Conservation (phyloP, 2,797 vertebrate genomes). For the Melanotaenia nigrans region DNA sequence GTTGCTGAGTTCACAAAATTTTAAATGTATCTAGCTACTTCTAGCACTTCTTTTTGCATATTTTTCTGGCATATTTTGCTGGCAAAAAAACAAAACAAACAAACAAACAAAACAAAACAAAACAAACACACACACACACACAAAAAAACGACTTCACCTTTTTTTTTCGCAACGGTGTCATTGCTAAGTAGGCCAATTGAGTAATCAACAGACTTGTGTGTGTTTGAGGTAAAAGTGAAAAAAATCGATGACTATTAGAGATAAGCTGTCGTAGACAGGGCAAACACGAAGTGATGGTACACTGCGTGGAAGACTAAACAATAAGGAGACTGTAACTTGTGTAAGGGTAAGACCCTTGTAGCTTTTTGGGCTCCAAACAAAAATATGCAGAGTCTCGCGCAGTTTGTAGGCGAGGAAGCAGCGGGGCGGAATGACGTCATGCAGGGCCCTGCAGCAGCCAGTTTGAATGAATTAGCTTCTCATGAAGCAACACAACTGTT, state of each 20-base stretch:
- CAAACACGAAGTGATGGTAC: background rate
- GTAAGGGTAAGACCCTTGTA: background rate
- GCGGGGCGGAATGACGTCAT: conserved; percentile 58
- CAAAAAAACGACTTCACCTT: too few relatives aligned
- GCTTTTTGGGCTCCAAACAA: background rate
- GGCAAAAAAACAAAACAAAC: background rate
- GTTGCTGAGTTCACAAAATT: background rate
- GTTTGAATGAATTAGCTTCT: conserved; percentile 39
- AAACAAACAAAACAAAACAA: too few relatives aligned
- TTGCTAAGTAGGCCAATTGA: background rate
- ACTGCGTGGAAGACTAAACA: background rate
- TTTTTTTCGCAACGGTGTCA: background rate
- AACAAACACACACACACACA: too few relatives aligned
- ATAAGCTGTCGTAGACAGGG: background rate
- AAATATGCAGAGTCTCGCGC: conserved; percentile 11
- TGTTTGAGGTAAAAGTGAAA: background rate
- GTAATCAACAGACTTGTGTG: background rate
- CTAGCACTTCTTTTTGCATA: too few relatives aligned
- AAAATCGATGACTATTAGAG: background rate
- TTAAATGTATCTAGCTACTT: too few relatives aligned
- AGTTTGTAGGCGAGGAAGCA: conserved; percentile 28
- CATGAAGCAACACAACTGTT: background rate
- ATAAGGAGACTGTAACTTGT: too few relatives aligned
- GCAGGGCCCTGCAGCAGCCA: conserved; percentile 50
- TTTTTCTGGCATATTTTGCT: too few relatives aligned